A percentile compares a stretch with the other conserved stretches of the same genome.
phyloP scores from a whole-genome alignment of 2,888 invertebrate genomes.

The Orthosia gothica region DNA sequence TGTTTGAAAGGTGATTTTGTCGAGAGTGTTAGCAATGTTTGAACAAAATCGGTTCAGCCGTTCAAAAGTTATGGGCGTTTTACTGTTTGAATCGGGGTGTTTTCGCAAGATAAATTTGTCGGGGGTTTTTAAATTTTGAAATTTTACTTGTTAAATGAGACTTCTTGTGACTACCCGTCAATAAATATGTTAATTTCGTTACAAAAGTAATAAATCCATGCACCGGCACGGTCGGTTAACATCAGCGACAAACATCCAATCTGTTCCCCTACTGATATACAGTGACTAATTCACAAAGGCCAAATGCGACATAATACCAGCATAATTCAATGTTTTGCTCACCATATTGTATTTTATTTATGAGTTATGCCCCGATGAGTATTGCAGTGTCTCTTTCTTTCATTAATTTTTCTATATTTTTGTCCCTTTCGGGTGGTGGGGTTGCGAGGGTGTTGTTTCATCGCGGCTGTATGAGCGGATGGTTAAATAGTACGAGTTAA shows the following conservation, averaged over 20 bases:
- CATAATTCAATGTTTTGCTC: conserved; percentile 92
- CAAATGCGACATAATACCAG: conserved; percentile 92
- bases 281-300: conserved; percentile 90
- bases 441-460: conserved; percentile 84
- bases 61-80: too few species aligned
- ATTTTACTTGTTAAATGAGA: too few species aligned
- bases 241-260: conserved; percentile 83
- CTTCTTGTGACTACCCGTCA: conserved; percentile 5
- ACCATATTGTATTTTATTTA: conserved; percentile 92
- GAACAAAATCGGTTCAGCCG: too few species aligned
- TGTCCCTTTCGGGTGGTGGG: conserved; percentile 76
- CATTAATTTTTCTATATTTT: conserved; percentile 66
- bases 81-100: too few species aligned
- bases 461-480: conserved; percentile 88
- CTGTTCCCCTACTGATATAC: conserved; percentile 83
- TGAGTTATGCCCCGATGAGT: conserved; percentile 89
- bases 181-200: conserved; percentile 41
- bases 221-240: conserved; percentile 80
- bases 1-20: too few species aligned
- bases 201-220: conserved; percentile 80
- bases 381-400: conserved; percentile 76
- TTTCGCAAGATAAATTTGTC: too few species aligned
- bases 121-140: too few species aligned
- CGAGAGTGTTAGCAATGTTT: too few species aligned
- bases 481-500: conserved; percentile 91